Conservation (phyloP, 2,888 invertebrate species). For the Timandra comae region DNA sequence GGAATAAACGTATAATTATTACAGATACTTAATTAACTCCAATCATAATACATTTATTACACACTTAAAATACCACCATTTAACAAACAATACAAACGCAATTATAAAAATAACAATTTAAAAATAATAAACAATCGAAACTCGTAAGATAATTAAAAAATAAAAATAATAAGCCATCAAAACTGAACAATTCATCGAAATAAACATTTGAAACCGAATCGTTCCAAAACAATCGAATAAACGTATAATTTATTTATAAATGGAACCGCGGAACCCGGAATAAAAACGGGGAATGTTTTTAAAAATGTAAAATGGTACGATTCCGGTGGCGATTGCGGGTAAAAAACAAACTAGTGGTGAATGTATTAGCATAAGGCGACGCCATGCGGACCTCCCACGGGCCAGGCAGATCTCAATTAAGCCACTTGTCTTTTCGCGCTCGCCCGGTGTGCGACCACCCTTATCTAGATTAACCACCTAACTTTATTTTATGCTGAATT, state of each 20-base stretch:
- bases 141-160: too few species aligned
- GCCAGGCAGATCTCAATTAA: slow-evolving; percentile 69
- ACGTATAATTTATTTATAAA: slow-evolving; percentile 13
- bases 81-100: too few species aligned
- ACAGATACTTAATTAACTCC: too few species aligned
- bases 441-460: slow-evolving; percentile 53
- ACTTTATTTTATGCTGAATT: slow-evolving; percentile 60
- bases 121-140: too few species aligned
- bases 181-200: too few species aligned
- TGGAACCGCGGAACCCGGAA: slow-evolving; percentile 44
- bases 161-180: too few species aligned
- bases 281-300: slow-evolving; percentile 39
- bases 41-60: too few species aligned
- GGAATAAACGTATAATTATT: too few species aligned
- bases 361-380: slow-evolving; percentile 73
- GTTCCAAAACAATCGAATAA: too few species aligned
- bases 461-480: slow-evolving; percentile 54
- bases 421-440: slow-evolving; percentile 70
- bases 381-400: slow-evolving; percentile 69
- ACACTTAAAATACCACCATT: too few species aligned
- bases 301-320: slow-evolving; percentile 28
- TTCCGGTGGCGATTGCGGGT: slow-evolving; percentile 58
- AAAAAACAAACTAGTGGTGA: slow-evolving; percentile 67
- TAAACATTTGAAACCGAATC: too few species aligned
- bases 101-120: too few species aligned